Evolutionary conservation across 2,888 invertebrate genomes (phyloP), one percentile per base, ranked within the genome.

Genomic region (Morpho helenor): DNA sequence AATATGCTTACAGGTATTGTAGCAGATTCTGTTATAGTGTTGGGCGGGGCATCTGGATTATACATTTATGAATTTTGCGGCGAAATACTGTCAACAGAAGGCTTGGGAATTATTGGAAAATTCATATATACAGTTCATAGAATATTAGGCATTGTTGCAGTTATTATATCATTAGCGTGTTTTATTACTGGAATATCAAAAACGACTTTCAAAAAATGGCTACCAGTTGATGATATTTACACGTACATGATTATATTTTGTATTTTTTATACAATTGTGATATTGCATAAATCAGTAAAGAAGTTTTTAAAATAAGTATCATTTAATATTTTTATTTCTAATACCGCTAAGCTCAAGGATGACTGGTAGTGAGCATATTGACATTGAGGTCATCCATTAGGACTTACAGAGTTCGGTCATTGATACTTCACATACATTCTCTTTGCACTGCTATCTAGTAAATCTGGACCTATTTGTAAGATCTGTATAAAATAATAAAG

Each of bases 161-260:
- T 76, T 43, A 0, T 73, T 7, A 3, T 62, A 7, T 68, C 77
- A 0, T 71, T 79, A 0, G n/a, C 68, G 0, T 80, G 79, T 65
- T 80, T 82, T 59, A 56, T 70, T 6, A 51, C 65, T 4, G 80
- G 77, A 8, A 52, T 81, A 7, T 52, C 64, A 4, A 75, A 72
- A 61, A 61, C 68, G 3, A 64, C 62, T n/a, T 70, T 79, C 44
- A 43, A 58, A 16, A 42, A 56, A 0, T 77, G 77, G 77, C 48
- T 69, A 1, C 71, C 71, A 0, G 16, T 70, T 7, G 10, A 55
- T 2, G 66, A 77, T 57, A 68, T 73, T 54, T 43, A 60, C 57
- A 56, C 22, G 7, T 69, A 72, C 16, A 60, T 74, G 49, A 22
- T 73, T 40, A 10, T 62, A 2, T 79, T 79, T 66, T 75, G 76